A percentile compares a stretch with the other conserved stretches of the same genome.
Evolutionary conservation across 2,888 invertebrate genomes (phyloP).

Genomic region (Archaeoteleia sp.): DNA sequence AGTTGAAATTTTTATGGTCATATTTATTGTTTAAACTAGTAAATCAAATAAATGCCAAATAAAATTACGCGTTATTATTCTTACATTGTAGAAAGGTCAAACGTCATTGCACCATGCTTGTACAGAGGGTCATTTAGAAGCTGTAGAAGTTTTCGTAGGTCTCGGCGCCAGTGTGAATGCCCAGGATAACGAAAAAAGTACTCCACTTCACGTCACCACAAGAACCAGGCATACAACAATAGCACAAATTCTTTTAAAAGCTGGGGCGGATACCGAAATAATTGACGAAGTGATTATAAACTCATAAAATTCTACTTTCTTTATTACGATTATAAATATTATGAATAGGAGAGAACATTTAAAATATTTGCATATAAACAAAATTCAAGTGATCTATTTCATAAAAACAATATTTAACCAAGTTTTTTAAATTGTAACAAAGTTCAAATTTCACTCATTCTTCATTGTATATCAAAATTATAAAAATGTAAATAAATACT

Average conservation of each 20-base stretch:
- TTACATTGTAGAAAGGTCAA: slow-evolving; percentile 76
- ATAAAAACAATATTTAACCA: no score
- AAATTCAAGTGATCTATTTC: no score
- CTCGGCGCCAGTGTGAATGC: slow-evolving; percentile 82
- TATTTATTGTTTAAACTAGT: neutral
- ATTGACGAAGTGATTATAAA: slow-evolving; percentile 73
- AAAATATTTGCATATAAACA: no score
- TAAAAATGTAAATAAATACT: no score
- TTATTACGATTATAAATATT: no score
- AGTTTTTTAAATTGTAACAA: no score
- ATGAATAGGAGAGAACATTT: no score
- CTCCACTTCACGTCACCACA: slow-evolving; percentile 85
- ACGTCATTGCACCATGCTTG: slow-evolving; percentile 84
- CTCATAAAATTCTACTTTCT: no score
- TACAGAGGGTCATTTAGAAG: slow-evolving; percentile 80
- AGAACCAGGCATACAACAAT: slow-evolving; percentile 85
- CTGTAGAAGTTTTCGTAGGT: slow-evolving; percentile 78
- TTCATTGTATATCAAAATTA: no score
- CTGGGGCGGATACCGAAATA: slow-evolving; percentile 80
- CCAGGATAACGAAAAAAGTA: slow-evolving; percentile 82
- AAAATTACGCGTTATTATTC: neutral
- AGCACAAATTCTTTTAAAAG: slow-evolving; percentile 82
- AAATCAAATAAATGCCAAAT: neutral
- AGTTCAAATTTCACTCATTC: no score
- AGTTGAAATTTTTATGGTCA: neutral